Conservation (phyloP, 2,797 vertebrate genomes). For the Sternarchorhynchus goeldii region DNA sequence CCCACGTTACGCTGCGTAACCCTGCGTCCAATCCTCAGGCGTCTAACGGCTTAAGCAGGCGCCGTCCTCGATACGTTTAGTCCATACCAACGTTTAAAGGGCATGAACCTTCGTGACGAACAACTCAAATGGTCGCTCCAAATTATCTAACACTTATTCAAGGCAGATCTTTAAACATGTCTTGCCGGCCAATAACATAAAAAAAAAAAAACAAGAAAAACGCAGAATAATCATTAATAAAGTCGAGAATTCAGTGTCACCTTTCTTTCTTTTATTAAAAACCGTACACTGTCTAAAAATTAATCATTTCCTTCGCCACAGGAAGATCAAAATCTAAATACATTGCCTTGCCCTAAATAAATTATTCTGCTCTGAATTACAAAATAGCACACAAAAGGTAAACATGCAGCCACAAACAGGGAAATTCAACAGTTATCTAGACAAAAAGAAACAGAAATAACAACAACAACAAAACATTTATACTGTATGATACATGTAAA, state of each 20-base stretch:
- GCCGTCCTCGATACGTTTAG: no score
- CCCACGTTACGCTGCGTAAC: not conserved
- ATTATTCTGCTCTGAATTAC: slow-evolving; percentile 60
- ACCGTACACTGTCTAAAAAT: slow-evolving; percentile 65
- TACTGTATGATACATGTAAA: slow-evolving; percentile 6
- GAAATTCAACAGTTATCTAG: slow-evolving; percentile 10
- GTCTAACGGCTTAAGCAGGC: no score
- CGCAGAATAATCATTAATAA: not conserved
- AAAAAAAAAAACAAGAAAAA: no score
- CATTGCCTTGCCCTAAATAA: slow-evolving; percentile 62
- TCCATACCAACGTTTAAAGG: no score
- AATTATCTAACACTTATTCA: no score
- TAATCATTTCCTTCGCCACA: slow-evolving; percentile 56
- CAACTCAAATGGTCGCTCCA: no score
- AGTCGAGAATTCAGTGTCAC: slow-evolving; percentile 37
- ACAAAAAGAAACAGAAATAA: not conserved
- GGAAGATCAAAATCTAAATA: slow-evolving; percentile 51
- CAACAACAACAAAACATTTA: slow-evolving; percentile 16
- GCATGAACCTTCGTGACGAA: no score
- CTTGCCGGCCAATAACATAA: no score
- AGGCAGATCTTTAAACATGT: no score
- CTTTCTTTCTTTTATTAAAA: slow-evolving; percentile 64
- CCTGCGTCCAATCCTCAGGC: no score
- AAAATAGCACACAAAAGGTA: slow-evolving; percentile 47
- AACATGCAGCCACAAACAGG: slow-evolving; percentile 38